phyloP scores from a whole-genome alignment of 2,797 vertebrate genomes.

The Anniella stebbinsi region DNA sequence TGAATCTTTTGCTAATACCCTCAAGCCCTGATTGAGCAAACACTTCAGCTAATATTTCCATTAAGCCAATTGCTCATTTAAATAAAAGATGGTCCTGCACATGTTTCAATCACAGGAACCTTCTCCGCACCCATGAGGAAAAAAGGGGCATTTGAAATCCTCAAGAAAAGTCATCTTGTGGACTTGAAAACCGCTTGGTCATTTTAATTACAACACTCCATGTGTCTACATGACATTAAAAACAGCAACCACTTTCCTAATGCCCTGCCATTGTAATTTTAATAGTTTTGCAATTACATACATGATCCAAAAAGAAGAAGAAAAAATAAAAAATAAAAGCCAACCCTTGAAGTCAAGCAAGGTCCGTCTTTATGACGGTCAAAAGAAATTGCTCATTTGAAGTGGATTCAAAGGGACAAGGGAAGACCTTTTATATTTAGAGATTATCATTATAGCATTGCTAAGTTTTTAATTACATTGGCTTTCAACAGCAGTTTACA shows the following conservation, averaged over 20 bases:
- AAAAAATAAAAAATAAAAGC: slow-evolving; percentile 49
- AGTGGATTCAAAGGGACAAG: slow-evolving; percentile 71
- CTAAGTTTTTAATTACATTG: slow-evolving; percentile 83
- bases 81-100: neutral
- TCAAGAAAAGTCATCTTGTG: slow-evolving; percentile 1
- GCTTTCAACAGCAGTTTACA: slow-evolving; percentile 75
- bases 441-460: slow-evolving; percentile 79
- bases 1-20: neutral
- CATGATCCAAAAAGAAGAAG: slow-evolving; percentile 24
- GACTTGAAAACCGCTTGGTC: slow-evolving; percentile 2
- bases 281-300: slow-evolving; percentile 60
- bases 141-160: neutral
- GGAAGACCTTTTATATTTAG: slow-evolving; percentile 78
- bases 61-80: slow-evolving; percentile 7
- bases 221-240: slow-evolving; percentile 32
- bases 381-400: slow-evolving; percentile 72
- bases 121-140: neutral
- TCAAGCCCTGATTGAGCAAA: rapidly evolving
- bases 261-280: slow-evolving; percentile 31
- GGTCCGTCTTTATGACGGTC: slow-evolving; percentile 69
- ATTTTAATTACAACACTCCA: slow-evolving; percentile 17
- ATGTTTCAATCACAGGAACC: neutral
- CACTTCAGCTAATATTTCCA: rapidly evolving
- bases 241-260: slow-evolving; percentile 26
- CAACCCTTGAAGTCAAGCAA: slow-evolving; percentile 68